Evolutionary conservation across 30 jellyfish, hydroid and myxozoan species (phyloP).

Genomic region (Aurelia coerulea): DNA sequence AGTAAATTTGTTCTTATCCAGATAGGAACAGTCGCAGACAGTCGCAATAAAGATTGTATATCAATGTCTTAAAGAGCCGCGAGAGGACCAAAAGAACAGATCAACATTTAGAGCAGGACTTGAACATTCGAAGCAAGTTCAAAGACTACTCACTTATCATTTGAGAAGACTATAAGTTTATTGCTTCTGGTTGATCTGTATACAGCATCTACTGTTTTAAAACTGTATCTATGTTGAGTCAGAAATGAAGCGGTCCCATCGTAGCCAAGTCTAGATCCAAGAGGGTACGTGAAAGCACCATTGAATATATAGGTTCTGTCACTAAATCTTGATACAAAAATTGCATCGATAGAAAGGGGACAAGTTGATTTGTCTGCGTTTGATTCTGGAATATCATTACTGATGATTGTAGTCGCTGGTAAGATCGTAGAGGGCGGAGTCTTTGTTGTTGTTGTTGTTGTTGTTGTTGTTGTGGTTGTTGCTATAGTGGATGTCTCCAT

Average conservation of each 20-base stretch:
- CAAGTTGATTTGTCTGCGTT: slow-evolving; percentile 9
- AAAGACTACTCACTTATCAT: slow-evolving; percentile 16
- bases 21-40: too few species aligned
- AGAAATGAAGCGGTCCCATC: neutral
- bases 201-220: slow-evolving; percentile 45
- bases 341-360: slow-evolving; percentile 31
- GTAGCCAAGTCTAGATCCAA: slow-evolving; percentile 40
- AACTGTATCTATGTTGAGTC: neutral
- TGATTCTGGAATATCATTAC: neutral
- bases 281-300: slow-evolving; percentile 6
- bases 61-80: too few species aligned
- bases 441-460: neutral
- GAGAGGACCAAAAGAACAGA: too few species aligned
- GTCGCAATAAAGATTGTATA: too few species aligned
- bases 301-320: slow-evolving; percentile 24
- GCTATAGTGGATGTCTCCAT: neutral
- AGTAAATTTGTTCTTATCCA: too few species aligned
- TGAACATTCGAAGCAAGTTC: too few species aligned
- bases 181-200: slow-evolving; percentile 27
- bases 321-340: slow-evolving; percentile 28
- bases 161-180: slow-evolving; percentile 42
- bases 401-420: neutral
- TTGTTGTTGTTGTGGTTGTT: neutral
- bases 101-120: too few species aligned
- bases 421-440: neutral